Evolutionary conservation across 2,113 vertebrate species (phyloP), one percentile per base, ranked within the genome.

Genomic region (Manacus vitellinus): DNA sequence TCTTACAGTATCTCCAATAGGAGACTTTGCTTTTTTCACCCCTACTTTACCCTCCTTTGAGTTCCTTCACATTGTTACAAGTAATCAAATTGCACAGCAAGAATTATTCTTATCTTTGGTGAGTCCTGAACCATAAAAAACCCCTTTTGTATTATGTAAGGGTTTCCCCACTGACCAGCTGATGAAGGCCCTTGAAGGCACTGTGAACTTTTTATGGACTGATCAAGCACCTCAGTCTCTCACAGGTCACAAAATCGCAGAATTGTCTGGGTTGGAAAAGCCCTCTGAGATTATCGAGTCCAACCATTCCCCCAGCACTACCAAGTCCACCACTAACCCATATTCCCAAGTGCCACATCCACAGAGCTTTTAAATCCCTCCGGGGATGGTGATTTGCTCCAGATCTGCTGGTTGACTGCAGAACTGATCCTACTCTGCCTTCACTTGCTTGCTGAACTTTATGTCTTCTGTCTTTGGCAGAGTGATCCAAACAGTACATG

Each of bases 1-100:
- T 46, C 3, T n/a, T 51, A 2, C 0, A 12, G 0, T 67, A 28
- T 20, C 37, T 85, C 28, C 23, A 66, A 46, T 51, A 66, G 46
- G 24, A 81, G 24, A 14, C 31, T 31, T 72, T 10, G 19, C 21
- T 58, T 68, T 90, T 81, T 37, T 39, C 63, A 62, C 22, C 8
- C 8, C 21, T 62, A 4, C 27, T 28, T 95, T 28, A 39, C 13
- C 14, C 9, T 81, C 14, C n/a, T 58, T 59, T 21, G 55, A 59
- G 28, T 62, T 85, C 43, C 31, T 81, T n/a, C 9, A 4, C 6
- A 4, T 76, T 10, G 17, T 43, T 56, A 25, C 51, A 79, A 55
- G 51, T 46, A 55, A 62, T 67, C 47, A 55, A 39, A 43, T 61
- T 66, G 15, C 27, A 3, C 18, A 9, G 27, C 49, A 74, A 22